Evolutionary conservation across 2,888 invertebrate species (phyloP), one percentile per base, ranked within the genome.

Genomic region (Xestia rhomboidea): DNA sequence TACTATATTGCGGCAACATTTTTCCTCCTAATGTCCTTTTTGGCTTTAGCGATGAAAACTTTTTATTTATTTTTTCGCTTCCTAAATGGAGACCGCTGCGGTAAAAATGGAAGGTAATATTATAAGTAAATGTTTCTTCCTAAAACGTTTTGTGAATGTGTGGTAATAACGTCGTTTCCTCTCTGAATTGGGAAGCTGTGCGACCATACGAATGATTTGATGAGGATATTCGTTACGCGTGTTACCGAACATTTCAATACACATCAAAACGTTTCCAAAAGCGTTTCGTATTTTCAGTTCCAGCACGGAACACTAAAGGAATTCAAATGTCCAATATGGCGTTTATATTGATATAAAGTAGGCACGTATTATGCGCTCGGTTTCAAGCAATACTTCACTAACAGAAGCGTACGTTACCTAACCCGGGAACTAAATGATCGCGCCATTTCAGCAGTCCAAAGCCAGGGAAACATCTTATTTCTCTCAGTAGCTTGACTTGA

Each of bases 1-100:
- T 95, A 95, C 95, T 94, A 92, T 93, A 94, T 94, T 95, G 95
- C 92, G 94, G 94, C 91, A 92, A 93, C 92, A 94, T 95, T 95
- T 95, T 95, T 94, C 93, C 93, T 93, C 89, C 90, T 93, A 93
- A 94, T 93, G 92, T 91, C 88, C 91, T 87, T 91, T 88, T 91
- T 91, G 91, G 90, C 88, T 93, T 90, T 87, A 81, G 88, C 87
- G 84, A 86, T 82, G 85, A 88, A 91, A 91, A 88, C 84, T 86
- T 90, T 91, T 89, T 88, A 85, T 89, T 89, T 87, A 85, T 88
- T 85, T 83, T 85, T 82, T 81, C 75, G 83, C 74, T 83, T 82
- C 63, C 72, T 82, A 83, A 86, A 88, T 77, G 83, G 76, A 77
- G 77, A 70, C 73, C 68, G 69, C 66, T 79, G 75, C 72, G 66